Conservation (phyloP, 2,888 invertebrate species). For the Tricholauxania praeusta region DNA sequence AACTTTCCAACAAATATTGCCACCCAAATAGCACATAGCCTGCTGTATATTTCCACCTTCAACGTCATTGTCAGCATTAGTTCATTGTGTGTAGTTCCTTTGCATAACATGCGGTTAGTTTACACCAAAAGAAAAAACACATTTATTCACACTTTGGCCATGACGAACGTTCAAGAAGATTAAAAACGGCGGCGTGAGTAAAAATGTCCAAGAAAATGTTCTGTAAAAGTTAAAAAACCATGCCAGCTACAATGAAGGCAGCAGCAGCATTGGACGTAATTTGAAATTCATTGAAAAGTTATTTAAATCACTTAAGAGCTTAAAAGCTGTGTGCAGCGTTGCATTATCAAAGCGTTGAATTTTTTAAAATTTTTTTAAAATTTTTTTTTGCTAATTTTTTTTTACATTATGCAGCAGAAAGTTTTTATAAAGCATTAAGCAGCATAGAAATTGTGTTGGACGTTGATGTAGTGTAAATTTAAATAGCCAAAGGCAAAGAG, state of each 20-base stretch:
- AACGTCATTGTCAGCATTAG: background rate
- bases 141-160: constrained; percentile 24
- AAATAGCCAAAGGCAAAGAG: background rate
- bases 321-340: constrained; percentile 21
- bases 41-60: background rate
- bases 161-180: background rate
- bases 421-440: too few relatives aligned
- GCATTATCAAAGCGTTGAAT: background rate
- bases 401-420: too few relatives aligned
- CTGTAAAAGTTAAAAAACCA: constrained; percentile 11
- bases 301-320: constrained; percentile 30
- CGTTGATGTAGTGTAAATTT: too few relatives aligned
- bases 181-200: background rate
- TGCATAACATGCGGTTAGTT: constrained; percentile 12
- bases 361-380: too few relatives aligned
- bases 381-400: too few relatives aligned
- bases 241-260: background rate
- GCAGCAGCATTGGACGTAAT: background rate
- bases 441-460: too few relatives aligned
- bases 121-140: background rate
- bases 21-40: background rate
- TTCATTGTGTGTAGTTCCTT: background rate
- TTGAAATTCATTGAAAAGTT: constrained; percentile 29
- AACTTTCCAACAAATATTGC: background rate
- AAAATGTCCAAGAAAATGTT: background rate